Conservation (phyloP, 2,888 invertebrate species). For the Amphiduros pacificus region DNA sequence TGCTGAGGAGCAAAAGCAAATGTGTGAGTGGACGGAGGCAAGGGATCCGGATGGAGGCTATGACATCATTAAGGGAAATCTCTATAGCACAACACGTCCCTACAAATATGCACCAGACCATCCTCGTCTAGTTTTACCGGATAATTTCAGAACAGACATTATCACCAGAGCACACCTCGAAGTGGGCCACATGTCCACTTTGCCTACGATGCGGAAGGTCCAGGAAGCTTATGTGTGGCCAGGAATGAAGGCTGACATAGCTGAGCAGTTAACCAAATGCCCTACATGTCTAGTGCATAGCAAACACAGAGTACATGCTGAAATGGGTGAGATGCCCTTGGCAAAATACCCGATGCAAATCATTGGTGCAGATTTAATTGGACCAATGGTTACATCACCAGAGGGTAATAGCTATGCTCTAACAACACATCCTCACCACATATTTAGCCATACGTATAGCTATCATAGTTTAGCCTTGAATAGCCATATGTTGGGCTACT, state of each 20-base stretch:
- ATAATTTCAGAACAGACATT: not conserved
- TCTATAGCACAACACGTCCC: not conserved
- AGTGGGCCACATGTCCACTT: not conserved
- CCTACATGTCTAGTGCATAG: not conserved
- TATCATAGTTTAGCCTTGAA: too few relatives aligned
- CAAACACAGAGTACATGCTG: not conserved
- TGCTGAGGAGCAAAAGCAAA: not conserved
- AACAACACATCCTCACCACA: too few relatives aligned
- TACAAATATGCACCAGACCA: not conserved
- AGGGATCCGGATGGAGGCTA: not conserved
- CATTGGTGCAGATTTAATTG: not conserved
- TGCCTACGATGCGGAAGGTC: not conserved
- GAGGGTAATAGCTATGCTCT: not conserved
- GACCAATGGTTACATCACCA: not conserved
- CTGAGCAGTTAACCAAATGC: not conserved
- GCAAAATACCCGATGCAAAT: not conserved
- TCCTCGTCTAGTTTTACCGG: too few relatives aligned
- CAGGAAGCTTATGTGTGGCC: slow-evolving; percentile 3
- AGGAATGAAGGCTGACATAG: not conserved
- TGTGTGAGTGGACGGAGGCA: not conserved
- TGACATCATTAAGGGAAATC: not conserved
- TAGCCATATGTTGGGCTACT: too few relatives aligned
- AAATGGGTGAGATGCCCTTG: not conserved
- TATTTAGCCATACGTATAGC: too few relatives aligned
- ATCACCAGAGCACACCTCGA: not conserved